These are phyloP conservation scores for Lepidurus arcticus DNA, from an alignment of 1,140 invertebrate species.

Conservation along the genomic window DNA sequence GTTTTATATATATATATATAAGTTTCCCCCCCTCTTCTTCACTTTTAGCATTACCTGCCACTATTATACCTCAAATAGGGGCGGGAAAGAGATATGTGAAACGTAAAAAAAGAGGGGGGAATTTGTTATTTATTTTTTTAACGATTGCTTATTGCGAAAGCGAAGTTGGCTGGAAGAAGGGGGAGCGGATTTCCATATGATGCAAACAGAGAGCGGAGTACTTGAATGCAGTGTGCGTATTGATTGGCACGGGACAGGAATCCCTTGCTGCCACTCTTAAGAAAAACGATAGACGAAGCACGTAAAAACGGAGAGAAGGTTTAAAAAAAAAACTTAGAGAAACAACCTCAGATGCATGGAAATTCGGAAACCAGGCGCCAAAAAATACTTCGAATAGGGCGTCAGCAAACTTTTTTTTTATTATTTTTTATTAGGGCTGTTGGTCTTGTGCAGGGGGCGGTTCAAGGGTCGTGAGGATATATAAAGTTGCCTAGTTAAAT, in stretches of 20 bases:
- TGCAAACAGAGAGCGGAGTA: background rate
- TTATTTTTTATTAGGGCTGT: background rate
- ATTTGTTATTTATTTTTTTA: background rate
- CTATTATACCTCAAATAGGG: background rate
- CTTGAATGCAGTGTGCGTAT: background rate
- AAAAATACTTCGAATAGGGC: background rate
- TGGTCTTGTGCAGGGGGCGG: background rate
- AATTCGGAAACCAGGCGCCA: background rate
- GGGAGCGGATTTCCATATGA: background rate
- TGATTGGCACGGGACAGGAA: background rate
- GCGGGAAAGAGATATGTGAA: background rate
- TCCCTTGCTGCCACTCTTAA: background rate
- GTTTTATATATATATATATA: constrained; percentile 34
- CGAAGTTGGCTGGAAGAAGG: background rate
- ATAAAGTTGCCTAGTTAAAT: background rate
- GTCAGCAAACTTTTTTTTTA: background rate
- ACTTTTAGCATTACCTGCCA: background rate
- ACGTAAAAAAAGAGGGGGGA: background rate
- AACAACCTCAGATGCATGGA: background rate
- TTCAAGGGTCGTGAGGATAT: background rate
- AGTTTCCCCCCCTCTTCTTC: constrained; percentile 1
- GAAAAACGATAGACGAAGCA: background rate
- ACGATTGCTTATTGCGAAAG: background rate
- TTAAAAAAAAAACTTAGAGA: background rate
- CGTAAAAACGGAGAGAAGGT: background rate